Evolutionary conservation across 2,113 vertebrate species (phyloP), one percentile per base, ranked within the genome.

Genomic region (Tragelaphus imberbis): DNA sequence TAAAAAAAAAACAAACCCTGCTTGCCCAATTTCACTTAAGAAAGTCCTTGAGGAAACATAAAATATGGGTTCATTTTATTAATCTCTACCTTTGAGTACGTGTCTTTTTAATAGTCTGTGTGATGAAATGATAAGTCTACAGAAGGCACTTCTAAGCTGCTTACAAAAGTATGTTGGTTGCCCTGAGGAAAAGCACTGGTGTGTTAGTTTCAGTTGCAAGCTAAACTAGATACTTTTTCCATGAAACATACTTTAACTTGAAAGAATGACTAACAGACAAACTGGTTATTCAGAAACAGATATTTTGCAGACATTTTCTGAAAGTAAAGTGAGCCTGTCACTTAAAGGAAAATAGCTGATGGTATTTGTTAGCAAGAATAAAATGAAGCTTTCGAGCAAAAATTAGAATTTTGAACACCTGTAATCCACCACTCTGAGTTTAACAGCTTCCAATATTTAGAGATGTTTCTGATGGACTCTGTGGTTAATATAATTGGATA

Each of bases 341-440:
- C 59, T 79, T 95, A 12, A 40, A 58, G 14, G 16, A 87, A 84
- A 91, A 82, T 3, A 49, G 44, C 36, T 80, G 44, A 56, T 63
- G 12, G 14, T 56, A 84, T 93, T 93, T 88, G 28, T 95, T 91
- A 58, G 10, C 65, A 92, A 40, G 85, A 91, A 82, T 58, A 95
- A 95, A 59, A 95, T 71, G 49, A 95, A 80, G 15, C n/a, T 95
- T 91, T 84, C 56, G 40, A 80, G 56, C 84, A 71, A 95, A 95
- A 71, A 44, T 51, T 91, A n/a, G 44, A 91, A 93, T 79, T 91
- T 77, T 88, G 82, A 91, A 95, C 93, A 58, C 61, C 75, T 95
- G 33, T 77, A 75, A 75, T 56, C 33, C 17, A 44, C 10, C 33
- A 51, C 55, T 53, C 36, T 77, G 28, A 36, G 17, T 65, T 84